A percentile compares a stretch with the other conserved stretches of the same genome.
Conservation (phyloP, 2,113 vertebrate species). For the Varanus komodoensis region DNA sequence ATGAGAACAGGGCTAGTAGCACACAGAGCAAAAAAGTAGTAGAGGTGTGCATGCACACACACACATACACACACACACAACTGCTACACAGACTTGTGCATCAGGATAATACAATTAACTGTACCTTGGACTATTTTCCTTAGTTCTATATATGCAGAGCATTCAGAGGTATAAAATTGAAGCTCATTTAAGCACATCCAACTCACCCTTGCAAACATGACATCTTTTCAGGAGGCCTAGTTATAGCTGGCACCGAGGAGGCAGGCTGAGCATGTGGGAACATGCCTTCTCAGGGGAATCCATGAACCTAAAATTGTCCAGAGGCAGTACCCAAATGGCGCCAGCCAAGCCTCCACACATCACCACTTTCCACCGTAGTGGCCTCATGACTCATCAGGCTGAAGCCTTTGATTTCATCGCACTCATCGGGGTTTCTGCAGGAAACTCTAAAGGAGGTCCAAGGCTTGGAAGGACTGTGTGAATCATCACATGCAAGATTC, state of each 20-base stretch:
- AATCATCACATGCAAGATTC: constrained; percentile 3
- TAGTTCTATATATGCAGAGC: neutral
- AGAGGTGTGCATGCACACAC: too few species aligned
- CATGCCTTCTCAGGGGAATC: constrained; percentile 58
- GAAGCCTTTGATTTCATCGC: constrained; percentile 50
- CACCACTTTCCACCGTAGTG: constrained; percentile 56
- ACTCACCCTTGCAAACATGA: neutral
- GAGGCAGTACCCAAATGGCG: constrained; percentile 59
- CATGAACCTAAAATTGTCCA: constrained; percentile 65
- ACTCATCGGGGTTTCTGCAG: constrained; percentile 39
- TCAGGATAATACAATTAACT: neutral
- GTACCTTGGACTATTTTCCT: neutral
- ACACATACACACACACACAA: neutral
- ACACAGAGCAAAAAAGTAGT: too few species aligned
- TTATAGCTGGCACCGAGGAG: neutral
- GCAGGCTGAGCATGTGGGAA: constrained; percentile 53
- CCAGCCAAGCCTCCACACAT: constrained; percentile 39
- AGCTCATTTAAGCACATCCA: neutral
- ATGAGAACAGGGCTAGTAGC: too few species aligned
- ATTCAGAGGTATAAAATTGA: neutral
- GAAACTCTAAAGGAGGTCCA: constrained; percentile 44
- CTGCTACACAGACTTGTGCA: neutral
- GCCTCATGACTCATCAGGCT: constrained; percentile 60
- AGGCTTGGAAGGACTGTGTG: neutral
- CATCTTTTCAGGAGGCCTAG: neutral